Base-by-base conservation (phyloP, 2,888 invertebrate genomes). In the Drosophila koepferae region DNA sequence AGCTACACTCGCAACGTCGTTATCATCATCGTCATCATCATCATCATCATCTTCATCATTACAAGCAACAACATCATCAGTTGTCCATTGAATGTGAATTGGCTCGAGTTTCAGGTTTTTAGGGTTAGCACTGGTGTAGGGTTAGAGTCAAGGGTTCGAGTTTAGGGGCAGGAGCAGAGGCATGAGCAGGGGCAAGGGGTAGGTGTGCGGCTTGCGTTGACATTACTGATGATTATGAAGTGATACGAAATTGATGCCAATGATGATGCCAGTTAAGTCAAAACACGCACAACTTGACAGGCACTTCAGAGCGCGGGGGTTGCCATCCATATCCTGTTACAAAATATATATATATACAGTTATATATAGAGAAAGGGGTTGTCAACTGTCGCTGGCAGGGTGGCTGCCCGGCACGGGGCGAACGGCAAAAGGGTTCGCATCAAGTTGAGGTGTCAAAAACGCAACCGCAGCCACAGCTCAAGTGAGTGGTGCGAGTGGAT, bases 221-320 rank as follows among this genome's bases (percentile, higher is more conserved):
- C 82, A 88, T 68, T 85, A 86, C 70, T 77, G 86, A 85, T 89
- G 87, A 80, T 89, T 88, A 81, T 88, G 73, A 83, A 82, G 77
- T 82, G 84, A 90, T 90, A 86, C 74, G 86, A 90, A 86, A 88
- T 89, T 86, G 90, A 86, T 89, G 86, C 84, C 90, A 86, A 84
- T 81, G 85, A 87, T 87, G 85, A 66, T 75, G 81, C 73, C 70
- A 86, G 86, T 83, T 82, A 82, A 90, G 86, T 84, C 74, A 76
- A 72, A 83, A 77, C 83, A 81, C 81, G 77, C 75, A 80, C 79
- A 83, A 71, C 74, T 81, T 81, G 77, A 80, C 80, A 79, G 72
- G 66, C 74, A 63, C 69, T 65, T 48, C 49, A 43, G 31, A 23
- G 48, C 18, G 40, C 34, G 58, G 60, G 61, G 66, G 68, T 56